Evolutionary conservation across 2,888 invertebrate species (phyloP), one percentile per base, ranked within the genome.

Genomic region (Phyto melanocephala): DNA sequence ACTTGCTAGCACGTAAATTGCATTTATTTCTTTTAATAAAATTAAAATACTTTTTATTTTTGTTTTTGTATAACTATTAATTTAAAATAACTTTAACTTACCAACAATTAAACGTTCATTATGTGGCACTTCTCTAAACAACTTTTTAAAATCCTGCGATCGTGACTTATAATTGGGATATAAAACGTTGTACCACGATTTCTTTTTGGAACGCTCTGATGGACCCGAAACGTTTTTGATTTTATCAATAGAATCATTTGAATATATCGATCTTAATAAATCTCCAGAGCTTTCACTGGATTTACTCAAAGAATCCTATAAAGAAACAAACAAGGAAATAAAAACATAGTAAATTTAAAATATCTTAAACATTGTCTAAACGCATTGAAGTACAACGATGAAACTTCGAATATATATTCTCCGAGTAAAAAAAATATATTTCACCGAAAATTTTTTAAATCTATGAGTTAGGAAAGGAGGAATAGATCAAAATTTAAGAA

Each of bases 121-220:
- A 81, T 95, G 94, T 0, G 98, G 98, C 84, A 98, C 94, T 80
- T 97, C 96, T 90, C 96, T 97, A 91, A 99, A 99, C 83, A 97
- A 94, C 88, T 95, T 93, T 89, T 96, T 97, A 91, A 98, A 98
- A 92, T 98, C 98, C 87, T 97, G 97, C 4, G 96, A 96, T 86
- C 97, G 94, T 81, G 97, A 97, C 92, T 98, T 98, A 91, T 99
- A 99, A 0, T 97, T 97, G 42, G 98, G 98, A 91, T 96, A 96
- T 47, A 96, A 92, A 4, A 95, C 93, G 91, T 95, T 96, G 90
- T 96, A 96, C 96, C 96, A 97, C 80, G 96, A 95, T 80, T 95
- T 95, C 91, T 96, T 96, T 90, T 96, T 96, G 62, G 93, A 93
- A 17, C 94, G 92, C 84, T 93, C 92, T 13, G 92, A 90, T 60